Base-by-base conservation (phyloP, 2,888 invertebrate species). In the Synergus umbraculus region DNA sequence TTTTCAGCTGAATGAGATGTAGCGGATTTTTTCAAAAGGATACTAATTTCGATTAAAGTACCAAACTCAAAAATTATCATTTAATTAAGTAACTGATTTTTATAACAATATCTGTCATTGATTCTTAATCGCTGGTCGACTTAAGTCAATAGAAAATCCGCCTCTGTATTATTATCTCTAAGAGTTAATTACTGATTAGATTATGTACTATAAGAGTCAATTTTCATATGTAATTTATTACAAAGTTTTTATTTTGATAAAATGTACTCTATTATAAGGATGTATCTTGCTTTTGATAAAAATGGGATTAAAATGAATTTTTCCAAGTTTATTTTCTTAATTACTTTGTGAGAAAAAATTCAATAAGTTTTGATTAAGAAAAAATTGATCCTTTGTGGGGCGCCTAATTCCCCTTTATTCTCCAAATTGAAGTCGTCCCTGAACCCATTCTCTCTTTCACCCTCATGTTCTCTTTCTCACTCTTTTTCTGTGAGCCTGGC, bases 401-500 rank as follows among this genome's bases (percentile, higher is more conserved):
- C 37, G 1, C 46, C 37, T 37, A n/a, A 73, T 4, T 4, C 4
- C 37, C n/a, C 49, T 2, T 8, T 37, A 22, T 54, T 54, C 37
- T 49, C 73, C 73, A 73, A 54, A n/a, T 29, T 73, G 0, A 15
- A 15, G n/a, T 37, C 73, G 73, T n/a, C n/a, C 73, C 73, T 73
- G 73, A n/a, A 8, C 1, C n/a, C 54, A 8, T 0, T n/a, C 78
- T 76, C 76, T 8, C 54, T 22, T 58, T 66, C 66, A 58, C 58
- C 65, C 67, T 76, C 78, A 3, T 9, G 9, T 18, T 18, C 10
- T 13, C 60, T 10, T 29, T 80, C 67, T 83, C 82, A 76, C 81
- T 84, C 83, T 85, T 85, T 85, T 86, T 83, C 86, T 83, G 80
- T 60, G 83, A 82, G 83, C 83, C 79, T 84, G 83, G 82, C 83